A percentile compares a stretch with the other conserved stretches of the same genome.
Evolutionary conservation across 1,140 invertebrate species (phyloP).

Genomic region (Macrostomum lignano): DNA sequence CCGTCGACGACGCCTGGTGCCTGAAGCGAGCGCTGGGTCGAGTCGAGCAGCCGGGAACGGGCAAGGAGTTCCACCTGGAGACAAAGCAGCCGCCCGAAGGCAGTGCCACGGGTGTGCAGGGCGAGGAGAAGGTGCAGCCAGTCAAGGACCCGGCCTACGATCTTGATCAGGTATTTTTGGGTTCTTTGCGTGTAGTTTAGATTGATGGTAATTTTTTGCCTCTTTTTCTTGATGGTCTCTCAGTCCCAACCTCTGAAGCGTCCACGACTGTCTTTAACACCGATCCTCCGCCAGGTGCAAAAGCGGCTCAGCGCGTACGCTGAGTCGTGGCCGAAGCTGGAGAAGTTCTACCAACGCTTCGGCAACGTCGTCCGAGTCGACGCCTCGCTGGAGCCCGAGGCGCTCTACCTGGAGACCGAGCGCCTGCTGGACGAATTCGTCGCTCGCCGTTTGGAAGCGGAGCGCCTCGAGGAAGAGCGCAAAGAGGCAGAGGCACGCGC

Average conservation of each 20-base stretch:
- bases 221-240: no score
- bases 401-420: conserved; percentile 18
- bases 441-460: conserved; percentile 3
- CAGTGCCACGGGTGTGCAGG: conserved; percentile 20
- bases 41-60: conserved; percentile 13
- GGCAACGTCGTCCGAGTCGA: conserved; percentile 17
- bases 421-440: conserved; percentile 15
- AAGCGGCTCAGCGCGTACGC: no score
- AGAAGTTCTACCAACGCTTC: conserved; percentile 24
- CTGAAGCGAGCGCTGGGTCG: conserved; percentile 22
- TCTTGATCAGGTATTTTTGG: conserved; percentile 23
- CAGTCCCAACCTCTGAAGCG: no score
- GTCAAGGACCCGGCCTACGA: conserved; percentile 19
- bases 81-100: conserved; percentile 26
- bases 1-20: conserved; percentile 17
- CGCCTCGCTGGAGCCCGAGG: conserved; percentile 11
- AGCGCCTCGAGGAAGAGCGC: neutral
- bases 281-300: no score
- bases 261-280: no score
- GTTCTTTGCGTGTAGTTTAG: neutral
- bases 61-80: conserved; percentile 20
- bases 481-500: neutral
- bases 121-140: conserved; percentile 18
- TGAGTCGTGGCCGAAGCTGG: conserved; percentile 24
- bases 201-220: neutral